phyloP scores from a whole-genome alignment of 2,797 vertebrate species.

The Pantherophis vulpinus region DNA sequence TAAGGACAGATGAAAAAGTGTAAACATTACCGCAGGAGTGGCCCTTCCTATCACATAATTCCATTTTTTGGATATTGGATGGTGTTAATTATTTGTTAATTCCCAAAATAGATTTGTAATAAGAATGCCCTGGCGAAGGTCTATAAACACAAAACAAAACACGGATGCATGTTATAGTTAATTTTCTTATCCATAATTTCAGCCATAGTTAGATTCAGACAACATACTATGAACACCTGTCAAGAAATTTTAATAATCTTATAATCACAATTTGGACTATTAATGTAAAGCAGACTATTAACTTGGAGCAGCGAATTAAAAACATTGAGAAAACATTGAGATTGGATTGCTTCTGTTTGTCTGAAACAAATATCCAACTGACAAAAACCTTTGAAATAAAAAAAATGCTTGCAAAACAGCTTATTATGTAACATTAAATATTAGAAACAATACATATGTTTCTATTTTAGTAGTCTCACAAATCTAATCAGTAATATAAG shows the following conservation, averaged over 20 bases:
- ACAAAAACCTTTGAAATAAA: no score
- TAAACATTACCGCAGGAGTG: background rate
- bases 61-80: background rate
- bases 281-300: background rate
- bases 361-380: background rate
- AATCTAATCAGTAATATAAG: no score
- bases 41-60: background rate
- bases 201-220: background rate
- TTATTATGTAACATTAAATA: no score
- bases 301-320: no score
- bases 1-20: background rate
- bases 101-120: background rate
- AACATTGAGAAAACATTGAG: no score
- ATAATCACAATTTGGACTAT: background rate
- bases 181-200: background rate
- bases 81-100: background rate
- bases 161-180: background rate
- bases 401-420: no score
- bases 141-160: background rate
- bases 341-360: no score
- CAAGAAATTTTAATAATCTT: background rate
- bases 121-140: background rate
- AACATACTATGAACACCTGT: background rate
- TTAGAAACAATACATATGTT: no score
- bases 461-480: no score